Conservation (phyloP, 2,797 vertebrate genomes). For the Crypturellus tataupa region DNA sequence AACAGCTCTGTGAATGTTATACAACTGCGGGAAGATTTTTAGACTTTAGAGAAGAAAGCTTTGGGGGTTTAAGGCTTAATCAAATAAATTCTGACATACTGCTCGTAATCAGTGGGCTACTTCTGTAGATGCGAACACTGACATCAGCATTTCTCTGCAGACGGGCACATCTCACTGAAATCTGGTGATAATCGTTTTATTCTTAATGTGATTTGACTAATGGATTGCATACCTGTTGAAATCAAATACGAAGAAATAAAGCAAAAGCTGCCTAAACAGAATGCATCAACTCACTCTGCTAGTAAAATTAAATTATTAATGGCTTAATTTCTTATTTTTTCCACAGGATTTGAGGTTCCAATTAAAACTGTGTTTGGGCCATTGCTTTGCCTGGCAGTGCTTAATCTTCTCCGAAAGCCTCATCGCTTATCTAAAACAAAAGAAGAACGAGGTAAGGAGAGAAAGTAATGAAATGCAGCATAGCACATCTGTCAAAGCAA, state of each 20-base stretch:
- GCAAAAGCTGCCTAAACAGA: not conserved
- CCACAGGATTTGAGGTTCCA: constrained; percentile 78
- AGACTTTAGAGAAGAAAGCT: not conserved
- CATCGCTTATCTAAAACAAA: constrained; percentile 82
- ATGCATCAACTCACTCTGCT: constrained; percentile 15
- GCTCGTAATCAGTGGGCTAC: not conserved
- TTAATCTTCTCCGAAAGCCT: constrained; percentile 80
- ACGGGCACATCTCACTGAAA: not conserved
- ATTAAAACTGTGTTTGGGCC: constrained; percentile 81
- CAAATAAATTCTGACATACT: not conserved
- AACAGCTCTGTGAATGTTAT: not conserved
- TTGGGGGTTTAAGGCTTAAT: not conserved
- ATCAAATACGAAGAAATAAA: not conserved
- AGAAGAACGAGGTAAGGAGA: constrained; percentile 79
- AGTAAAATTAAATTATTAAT: constrained; percentile 78
- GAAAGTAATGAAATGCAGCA: constrained; percentile 82
- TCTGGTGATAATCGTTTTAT: not conserved
- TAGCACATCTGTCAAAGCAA: constrained; percentile 80
- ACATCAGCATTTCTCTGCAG: not conserved
- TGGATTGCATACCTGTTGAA: not conserved
- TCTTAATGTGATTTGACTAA: not conserved
- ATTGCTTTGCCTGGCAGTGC: constrained; percentile 76
- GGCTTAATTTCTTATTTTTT: constrained; percentile 77
- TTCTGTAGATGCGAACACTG: not conserved
- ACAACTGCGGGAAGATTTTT: not conserved